These are phyloP conservation scores for Xylota segnis DNA, from an alignment of 2,888 invertebrate genomes.

Conservation along the genomic window DNA sequence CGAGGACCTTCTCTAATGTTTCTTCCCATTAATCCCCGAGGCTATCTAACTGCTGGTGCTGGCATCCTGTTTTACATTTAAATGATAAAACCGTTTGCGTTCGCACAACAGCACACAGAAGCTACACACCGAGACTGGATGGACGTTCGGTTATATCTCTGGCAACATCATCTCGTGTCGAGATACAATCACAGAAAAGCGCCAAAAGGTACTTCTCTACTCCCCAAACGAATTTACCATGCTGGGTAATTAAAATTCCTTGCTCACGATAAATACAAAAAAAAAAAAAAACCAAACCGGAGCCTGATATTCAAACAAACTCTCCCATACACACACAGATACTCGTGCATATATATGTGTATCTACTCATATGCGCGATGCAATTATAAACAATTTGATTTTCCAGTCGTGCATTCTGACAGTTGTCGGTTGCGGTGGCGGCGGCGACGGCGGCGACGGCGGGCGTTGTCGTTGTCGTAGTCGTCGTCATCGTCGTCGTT, in stretches of 20 bases:
- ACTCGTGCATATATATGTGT: too few relatives aligned
- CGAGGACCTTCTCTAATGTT: conserved; percentile 68
- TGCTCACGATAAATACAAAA: conserved; percentile 52
- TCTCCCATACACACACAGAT: neutral
- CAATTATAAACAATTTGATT: conserved; percentile 77
- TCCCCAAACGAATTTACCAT: conserved; percentile 70
- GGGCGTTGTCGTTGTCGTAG: conserved; percentile 3
- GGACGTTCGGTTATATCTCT: conserved; percentile 55
- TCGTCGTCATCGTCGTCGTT: conserved; percentile 13
- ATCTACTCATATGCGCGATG: conserved; percentile 55
- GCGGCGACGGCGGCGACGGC: neutral
- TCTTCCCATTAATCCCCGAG: conserved; percentile 59
- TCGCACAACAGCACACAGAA: conserved; percentile 67
- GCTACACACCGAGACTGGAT: conserved; percentile 50
- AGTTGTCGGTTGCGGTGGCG: conserved; percentile 28
- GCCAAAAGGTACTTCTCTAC: conserved; percentile 68
- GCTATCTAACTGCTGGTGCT: conserved; percentile 70
- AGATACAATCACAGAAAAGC: conserved; percentile 77
- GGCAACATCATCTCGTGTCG: conserved; percentile 75
- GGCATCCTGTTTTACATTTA: conserved; percentile 76
- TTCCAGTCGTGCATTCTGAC: conserved; percentile 67
- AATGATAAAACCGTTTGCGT: conserved; percentile 76
- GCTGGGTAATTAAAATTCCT: conserved; percentile 76
- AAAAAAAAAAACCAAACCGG: conserved; percentile 38
- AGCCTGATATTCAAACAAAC: conserved; percentile 39